Conservation (phyloP, 1,140 invertebrate species). For the Galendromus occidentalis region DNA sequence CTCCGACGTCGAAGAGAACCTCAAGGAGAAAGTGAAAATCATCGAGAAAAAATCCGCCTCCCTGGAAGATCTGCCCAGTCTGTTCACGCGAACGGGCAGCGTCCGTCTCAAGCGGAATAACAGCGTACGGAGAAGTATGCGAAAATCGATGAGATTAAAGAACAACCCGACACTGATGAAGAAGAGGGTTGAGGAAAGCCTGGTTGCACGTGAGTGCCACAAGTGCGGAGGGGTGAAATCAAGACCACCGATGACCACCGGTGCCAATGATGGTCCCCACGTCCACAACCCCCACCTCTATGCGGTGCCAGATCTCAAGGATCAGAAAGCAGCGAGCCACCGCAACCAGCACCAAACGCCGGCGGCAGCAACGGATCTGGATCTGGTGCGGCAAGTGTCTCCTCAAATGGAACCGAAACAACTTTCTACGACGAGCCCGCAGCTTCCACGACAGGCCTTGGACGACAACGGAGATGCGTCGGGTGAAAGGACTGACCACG, state of each 20-base stretch:
- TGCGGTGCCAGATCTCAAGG: not conserved
- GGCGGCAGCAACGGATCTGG: not conserved
- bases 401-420: not conserved
- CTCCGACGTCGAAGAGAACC: not conserved
- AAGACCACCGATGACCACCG: not conserved
- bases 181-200: not conserved
- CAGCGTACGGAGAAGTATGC: not conserved
- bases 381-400: not conserved
- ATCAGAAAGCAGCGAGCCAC: not conserved
- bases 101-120: constrained; percentile 7
- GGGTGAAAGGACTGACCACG: too few species aligned
- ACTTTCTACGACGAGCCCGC: too few species aligned
- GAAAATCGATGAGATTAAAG: not conserved
- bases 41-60: constrained; percentile 5
- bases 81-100: not conserved
- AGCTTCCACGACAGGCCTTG: too few species aligned
- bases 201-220: not conserved
- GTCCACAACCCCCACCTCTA: not conserved
- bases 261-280: too few species aligned
- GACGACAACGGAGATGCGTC: too few species aligned
- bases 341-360: not conserved
- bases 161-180: not conserved
- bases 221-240: not conserved
- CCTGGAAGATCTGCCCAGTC: not conserved
- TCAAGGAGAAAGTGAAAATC: constrained; percentile 2